phyloP scores from a whole-genome alignment of 2,113 vertebrate genomes.

The Atrichornis clamosus region DNA sequence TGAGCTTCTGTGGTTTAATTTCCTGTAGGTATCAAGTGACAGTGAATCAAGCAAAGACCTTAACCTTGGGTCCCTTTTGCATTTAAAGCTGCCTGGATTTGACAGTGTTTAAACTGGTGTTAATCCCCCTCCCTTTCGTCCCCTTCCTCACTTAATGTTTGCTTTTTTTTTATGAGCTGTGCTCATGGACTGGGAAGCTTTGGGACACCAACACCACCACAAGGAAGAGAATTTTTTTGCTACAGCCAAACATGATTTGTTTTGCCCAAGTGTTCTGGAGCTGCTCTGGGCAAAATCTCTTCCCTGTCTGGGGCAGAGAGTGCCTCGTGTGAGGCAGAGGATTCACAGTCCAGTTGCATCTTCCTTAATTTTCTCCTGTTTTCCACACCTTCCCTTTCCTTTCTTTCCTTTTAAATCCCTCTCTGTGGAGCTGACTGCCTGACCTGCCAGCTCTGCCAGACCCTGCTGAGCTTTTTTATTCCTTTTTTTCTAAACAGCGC shows the following conservation, averaged over 20 bases:
- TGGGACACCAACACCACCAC: background rate
- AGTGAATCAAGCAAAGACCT: constrained; percentile 64
- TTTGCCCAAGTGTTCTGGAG: background rate
- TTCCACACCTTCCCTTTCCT: background rate
- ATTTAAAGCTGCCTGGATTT: constrained; percentile 40
- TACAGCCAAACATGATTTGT: background rate
- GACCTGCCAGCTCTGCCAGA: too few relatives aligned
- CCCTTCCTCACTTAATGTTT: background rate
- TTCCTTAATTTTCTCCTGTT: background rate
- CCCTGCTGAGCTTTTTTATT: background rate
- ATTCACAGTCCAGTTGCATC: fast-evolving
- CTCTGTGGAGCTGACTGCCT: too few relatives aligned
- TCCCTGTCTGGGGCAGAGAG: background rate
- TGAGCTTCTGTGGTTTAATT: constrained; percentile 69
- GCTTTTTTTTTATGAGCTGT: background rate
- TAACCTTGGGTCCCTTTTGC: constrained; percentile 57
- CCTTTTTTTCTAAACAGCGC: background rate
- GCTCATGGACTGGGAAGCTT: background rate
- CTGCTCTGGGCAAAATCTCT: background rate
- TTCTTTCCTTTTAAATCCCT: background rate
- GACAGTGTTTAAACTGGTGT: constrained; percentile 57
- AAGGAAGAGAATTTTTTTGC: background rate
- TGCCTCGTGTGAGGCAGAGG: background rate
- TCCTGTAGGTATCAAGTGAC: constrained; percentile 73
- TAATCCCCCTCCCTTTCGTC: background rate